Evolutionary conservation across 2,888 invertebrate species (phyloP), one percentile per base, ranked within the genome.

Genomic region (Pammene fasciana): DNA sequence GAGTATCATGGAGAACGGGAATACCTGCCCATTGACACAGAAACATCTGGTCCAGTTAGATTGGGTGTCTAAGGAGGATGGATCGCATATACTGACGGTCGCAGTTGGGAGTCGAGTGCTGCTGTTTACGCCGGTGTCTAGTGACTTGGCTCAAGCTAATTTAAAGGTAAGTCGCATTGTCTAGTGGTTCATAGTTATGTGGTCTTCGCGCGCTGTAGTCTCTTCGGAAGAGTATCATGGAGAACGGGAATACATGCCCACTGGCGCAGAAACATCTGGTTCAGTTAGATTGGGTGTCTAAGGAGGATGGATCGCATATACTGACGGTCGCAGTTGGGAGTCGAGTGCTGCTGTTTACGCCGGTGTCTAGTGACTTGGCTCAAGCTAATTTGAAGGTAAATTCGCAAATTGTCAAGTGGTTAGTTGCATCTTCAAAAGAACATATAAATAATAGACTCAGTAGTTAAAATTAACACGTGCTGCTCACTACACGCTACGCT

Each of bases 1-100:
- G 84, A 97, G 97, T 54, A 97, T 98, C 50, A 97, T 97, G 77
- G 97, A 98, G 86, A 97, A 97, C 83, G 98, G 97, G 5, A 98
- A 97, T 84, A 97, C 97, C 0, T 97, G 97, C 79, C 97, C 97
- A 0, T 86, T 98, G 46, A 97, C 97, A 0, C 98, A 98, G 83
- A 98, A 98, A 86, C 97, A 98, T 87, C 92, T 98, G 36, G 98
- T 99, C 0, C 99, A 99, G 82, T 90, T 99, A 48, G 99, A 99
- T 89, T 99, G 99, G 99, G 99, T 99, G 11, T 99, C 99, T 0
- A 98, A 99, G 77, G 99, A 99, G 87, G 99, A 99, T 84, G 99
- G 99, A 0, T 98, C 98, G 0, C 99, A 99, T 85, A 97, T 99
- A 77, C 89, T 99, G 48, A 99, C 99, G 0, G 98, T 99, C 0